A percentile compares a stretch with the other conserved stretches of the same genome.
phyloP scores from a whole-genome alignment of 2,113 vertebrate species.

The Melanocharis versteri region DNA sequence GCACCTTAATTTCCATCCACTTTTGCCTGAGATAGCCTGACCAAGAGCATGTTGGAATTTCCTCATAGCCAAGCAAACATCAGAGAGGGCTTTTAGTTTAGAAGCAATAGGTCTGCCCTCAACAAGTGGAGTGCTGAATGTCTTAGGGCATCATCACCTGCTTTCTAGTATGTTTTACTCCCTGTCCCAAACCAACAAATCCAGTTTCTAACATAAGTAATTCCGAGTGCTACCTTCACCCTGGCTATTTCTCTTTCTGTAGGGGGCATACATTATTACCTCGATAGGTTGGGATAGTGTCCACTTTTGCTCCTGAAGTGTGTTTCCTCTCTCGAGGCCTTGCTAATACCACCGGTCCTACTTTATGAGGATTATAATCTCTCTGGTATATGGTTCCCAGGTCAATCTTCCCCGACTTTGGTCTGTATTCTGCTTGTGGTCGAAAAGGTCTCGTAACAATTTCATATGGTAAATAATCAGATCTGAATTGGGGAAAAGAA shows the following conservation, averaged over 20 bases:
- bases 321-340: conserved; percentile 70
- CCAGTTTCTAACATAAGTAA: not conserved
- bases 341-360: conserved; percentile 65
- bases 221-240: not conserved
- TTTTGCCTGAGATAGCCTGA: not conserved
- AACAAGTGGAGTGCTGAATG: not conserved
- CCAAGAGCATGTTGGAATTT: not conserved
- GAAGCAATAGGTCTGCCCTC: not conserved
- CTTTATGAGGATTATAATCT: conserved; percentile 75
- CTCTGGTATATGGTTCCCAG: conserved; percentile 78
- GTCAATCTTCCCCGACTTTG: conserved; percentile 71
- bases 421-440: conserved; percentile 69
- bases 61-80: not conserved
- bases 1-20: not conserved
- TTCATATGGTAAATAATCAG: conserved; percentile 79
- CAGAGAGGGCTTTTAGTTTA: not conserved
- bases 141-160: not conserved
- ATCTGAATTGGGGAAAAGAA: conserved; percentile 62
- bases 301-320: conserved; percentile 68
- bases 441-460: conserved; percentile 54
- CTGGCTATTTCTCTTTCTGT: not conserved
- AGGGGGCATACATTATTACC: conserved; percentile 64
- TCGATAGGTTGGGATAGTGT: conserved; percentile 84
- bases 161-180: not conserved
- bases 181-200: not conserved